Evolutionary conservation across 2,888 invertebrate species (phyloP).

Genomic region (Pogonocherus hispidulus): DNA sequence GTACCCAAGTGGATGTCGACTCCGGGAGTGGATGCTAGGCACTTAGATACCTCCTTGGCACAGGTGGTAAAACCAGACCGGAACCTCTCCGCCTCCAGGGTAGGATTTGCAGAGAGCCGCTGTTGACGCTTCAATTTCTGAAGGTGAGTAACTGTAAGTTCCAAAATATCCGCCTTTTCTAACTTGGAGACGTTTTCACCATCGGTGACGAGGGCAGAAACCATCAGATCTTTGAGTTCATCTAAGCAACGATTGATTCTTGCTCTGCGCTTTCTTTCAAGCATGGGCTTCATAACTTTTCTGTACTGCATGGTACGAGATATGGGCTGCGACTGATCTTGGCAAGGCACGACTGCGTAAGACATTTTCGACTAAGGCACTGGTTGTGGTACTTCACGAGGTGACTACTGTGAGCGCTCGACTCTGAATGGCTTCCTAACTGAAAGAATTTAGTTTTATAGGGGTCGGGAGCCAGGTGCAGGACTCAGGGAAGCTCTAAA

Average conservation of each 20-base stretch:
- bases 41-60: constrained; percentile 89
- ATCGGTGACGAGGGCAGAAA: constrained; percentile 86
- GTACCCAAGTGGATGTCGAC: constrained; percentile 89
- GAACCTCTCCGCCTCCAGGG: constrained; percentile 85
- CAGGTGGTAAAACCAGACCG: constrained; percentile 89
- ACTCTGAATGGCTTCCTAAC: constrained; percentile 67
- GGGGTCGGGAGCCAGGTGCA: constrained; percentile 61
- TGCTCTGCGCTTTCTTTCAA: constrained; percentile 89
- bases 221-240: constrained; percentile 91
- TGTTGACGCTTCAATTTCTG: constrained; percentile 87
- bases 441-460: constrained; percentile 75
- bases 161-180: constrained; percentile 91
- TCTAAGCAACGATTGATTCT: constrained; percentile 92
- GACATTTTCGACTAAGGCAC: constrained; percentile 38
- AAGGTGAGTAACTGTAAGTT: constrained; percentile 86
- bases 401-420: constrained; percentile 61
- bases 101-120: constrained; percentile 77
- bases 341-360: constrained; percentile 54
- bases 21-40: constrained; percentile 86
- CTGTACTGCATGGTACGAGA: constrained; percentile 94
- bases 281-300: constrained; percentile 94
- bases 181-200: constrained; percentile 90
- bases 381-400: constrained; percentile 34
- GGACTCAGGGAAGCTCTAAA: constrained; percentile 43
- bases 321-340: constrained; percentile 70